Conservation (phyloP, 1,140 invertebrate genomes). For the Drosophila carrolli region DNA sequence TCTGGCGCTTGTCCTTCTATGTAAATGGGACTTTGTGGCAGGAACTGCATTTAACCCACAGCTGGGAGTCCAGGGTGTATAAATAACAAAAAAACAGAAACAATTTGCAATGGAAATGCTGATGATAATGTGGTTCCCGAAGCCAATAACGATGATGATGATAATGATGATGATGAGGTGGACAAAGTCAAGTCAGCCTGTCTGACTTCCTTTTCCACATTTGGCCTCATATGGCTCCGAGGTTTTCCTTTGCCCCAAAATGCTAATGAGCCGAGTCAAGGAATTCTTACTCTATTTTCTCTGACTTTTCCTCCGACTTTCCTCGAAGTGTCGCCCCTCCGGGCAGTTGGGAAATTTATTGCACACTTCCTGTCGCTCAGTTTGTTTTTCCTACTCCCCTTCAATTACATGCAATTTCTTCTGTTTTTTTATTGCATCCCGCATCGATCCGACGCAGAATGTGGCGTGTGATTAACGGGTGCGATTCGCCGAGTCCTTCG, state of each 20-base stretch:
- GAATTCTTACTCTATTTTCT: background rate
- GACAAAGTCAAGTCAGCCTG: conserved; percentile 47
- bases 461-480: conserved; percentile 63
- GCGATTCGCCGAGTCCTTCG: conserved; percentile 18
- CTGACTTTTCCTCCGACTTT: background rate
- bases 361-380: conserved; percentile 66
- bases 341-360: conserved; percentile 66
- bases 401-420: conserved; percentile 75
- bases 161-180: conserved; percentile 47
- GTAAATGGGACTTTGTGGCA: conserved; percentile 50
- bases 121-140: conserved; percentile 40
- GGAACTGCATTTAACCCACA: conserved; percentile 62
- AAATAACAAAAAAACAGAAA: conserved; percentile 32
- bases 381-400: conserved; percentile 40
- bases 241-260: conserved; percentile 59
- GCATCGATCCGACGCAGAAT: conserved; percentile 48
- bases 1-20: conserved; percentile 34
- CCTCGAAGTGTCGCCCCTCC: conserved; percentile 48
- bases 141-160: conserved; percentile 54
- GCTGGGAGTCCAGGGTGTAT: conserved; percentile 43
- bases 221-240: conserved; percentile 47
- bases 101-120: conserved; percentile 76
- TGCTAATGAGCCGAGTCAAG: conserved; percentile 70
- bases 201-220: conserved; percentile 52
- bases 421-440: conserved; percentile 64